These are phyloP conservation scores for Neodiprion lecontei DNA, from an alignment of 1,140 invertebrate genomes.

Conservation along the genomic window DNA sequence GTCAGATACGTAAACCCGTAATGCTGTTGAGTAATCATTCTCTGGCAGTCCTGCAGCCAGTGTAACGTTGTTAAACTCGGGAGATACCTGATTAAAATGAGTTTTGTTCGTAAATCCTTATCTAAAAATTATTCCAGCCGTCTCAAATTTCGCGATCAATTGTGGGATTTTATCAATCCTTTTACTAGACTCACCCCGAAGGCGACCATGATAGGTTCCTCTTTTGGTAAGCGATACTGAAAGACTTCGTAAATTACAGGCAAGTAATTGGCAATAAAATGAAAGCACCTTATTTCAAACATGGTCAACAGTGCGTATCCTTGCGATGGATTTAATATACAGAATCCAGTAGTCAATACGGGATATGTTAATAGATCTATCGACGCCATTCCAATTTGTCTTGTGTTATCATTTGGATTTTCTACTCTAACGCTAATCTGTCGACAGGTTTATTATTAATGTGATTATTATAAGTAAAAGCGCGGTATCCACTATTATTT, in stretches of 20 bases:
- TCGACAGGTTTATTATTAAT: not conserved
- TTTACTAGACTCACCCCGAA: not conserved
- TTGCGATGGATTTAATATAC: not conserved
- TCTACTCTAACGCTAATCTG: constrained; percentile 6
- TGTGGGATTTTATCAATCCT: not conserved
- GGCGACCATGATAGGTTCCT: not conserved
- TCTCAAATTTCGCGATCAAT: not conserved
- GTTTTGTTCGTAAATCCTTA: not conserved
- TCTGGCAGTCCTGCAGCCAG: constrained; percentile 5
- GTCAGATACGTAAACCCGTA: not conserved
- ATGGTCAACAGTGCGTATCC: not conserved
- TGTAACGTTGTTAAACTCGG: not conserved
- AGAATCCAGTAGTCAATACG: not conserved
- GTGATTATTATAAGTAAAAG: not conserved
- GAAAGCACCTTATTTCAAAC: not conserved
- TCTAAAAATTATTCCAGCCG: not conserved
- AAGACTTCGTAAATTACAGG: constrained; percentile 6
- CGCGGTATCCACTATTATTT: not conserved
- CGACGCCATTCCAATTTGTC: not conserved
- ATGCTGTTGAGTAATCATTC: not conserved
- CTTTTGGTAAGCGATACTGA: constrained; percentile 7
- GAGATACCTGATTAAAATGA: not conserved
- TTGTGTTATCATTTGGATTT: not conserved
- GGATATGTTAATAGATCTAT: not conserved
- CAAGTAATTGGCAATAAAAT: not conserved